phyloP scores from a whole-genome alignment of 2,888 invertebrate genomes.

The Chrysotoxum bicinctum region DNA sequence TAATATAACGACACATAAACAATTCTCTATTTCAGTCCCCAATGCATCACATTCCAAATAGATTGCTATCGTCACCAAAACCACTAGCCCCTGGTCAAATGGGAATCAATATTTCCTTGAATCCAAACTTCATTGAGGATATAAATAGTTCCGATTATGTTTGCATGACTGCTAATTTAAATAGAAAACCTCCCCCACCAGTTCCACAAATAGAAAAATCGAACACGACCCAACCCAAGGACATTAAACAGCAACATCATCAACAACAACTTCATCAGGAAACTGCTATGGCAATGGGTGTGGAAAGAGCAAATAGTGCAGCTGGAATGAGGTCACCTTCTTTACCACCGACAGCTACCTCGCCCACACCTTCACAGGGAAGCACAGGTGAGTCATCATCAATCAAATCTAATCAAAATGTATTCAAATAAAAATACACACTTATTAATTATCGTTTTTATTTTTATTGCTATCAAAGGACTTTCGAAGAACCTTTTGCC shows the following conservation, averaged over 20 bases:
- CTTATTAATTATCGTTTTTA: background rate
- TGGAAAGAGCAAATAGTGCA: conserved; percentile 49
- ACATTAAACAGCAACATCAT: conserved; percentile 6
- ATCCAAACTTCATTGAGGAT: conserved; percentile 84
- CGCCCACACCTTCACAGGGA: conserved; percentile 86
- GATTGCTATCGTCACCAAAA: conserved; percentile 57
- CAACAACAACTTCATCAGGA: conserved; percentile 69
- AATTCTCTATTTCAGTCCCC: conserved; percentile 59
- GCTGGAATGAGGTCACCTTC: conserved; percentile 63
- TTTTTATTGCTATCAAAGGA: conserved; percentile 80
- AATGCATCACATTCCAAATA: conserved; percentile 75
- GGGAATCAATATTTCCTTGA: conserved; percentile 80
- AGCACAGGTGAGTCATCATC: conserved; percentile 82
- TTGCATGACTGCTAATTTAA: conserved; percentile 90
- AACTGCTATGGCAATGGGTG: conserved; percentile 52
- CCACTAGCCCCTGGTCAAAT: conserved; percentile 52
- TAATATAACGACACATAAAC: background rate
- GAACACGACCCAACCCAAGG: conserved; percentile 36
- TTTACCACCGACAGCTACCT: conserved; percentile 80
- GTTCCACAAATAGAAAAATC: conserved; percentile 50
- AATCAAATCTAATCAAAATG: background rate
- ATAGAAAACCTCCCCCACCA: conserved; percentile 71
- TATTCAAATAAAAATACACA: background rate
- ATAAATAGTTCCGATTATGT: conserved; percentile 91
- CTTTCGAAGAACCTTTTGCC: conserved; percentile 88